Evolutionary conservation across 2,113 vertebrate genomes (phyloP).

Genomic region (Eptesicus fuscus): DNA sequence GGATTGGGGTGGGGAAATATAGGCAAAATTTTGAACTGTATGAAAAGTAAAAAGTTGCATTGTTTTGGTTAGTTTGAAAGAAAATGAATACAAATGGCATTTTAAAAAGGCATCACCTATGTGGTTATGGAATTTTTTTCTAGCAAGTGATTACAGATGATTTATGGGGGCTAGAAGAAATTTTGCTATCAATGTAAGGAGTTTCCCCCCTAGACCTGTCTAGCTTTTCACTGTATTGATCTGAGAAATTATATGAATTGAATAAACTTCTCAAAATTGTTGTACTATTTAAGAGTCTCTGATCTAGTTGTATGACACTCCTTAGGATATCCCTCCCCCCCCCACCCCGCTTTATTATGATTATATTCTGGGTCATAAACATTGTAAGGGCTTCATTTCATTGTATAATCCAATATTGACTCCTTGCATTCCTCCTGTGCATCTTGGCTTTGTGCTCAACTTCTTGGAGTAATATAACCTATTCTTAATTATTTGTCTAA

Average conservation of each 20-base stretch:
- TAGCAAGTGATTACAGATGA: slow-evolving; percentile 45
- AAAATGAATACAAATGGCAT: slow-evolving; percentile 64
- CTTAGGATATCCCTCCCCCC: not conserved
- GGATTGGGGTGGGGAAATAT: slow-evolving; percentile 52
- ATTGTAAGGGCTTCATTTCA: slow-evolving; percentile 69
- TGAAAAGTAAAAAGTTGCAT: slow-evolving; percentile 71
- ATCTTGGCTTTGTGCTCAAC: slow-evolving; percentile 55
- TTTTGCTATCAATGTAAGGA: slow-evolving; percentile 29
- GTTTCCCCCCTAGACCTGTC: slow-evolving; percentile 43
- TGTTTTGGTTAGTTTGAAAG: slow-evolving; percentile 74
- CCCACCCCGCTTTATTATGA: not conserved
- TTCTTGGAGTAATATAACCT: slow-evolving; percentile 42
- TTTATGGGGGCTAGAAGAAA: slow-evolving; percentile 40
- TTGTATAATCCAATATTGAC: slow-evolving; percentile 43
- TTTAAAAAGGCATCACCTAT: slow-evolving; percentile 45
- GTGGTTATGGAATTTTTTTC: slow-evolving; percentile 60
- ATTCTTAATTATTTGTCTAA: slow-evolving; percentile 31
- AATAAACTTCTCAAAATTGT: slow-evolving; percentile 63
- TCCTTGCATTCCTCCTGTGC: slow-evolving; percentile 56
- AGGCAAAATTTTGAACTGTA: slow-evolving; percentile 74
- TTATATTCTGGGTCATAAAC: slow-evolving; percentile 57
- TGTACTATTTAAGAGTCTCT: slow-evolving; percentile 53
- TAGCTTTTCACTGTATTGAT: slow-evolving; percentile 50
- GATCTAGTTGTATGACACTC: not conserved
- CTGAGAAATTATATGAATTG: slow-evolving; percentile 68